These are phyloP conservation scores for Parauchenoglanis punctatus DNA, from an alignment of 2,797 vertebrate genomes.

Conservation along the genomic window DNA sequence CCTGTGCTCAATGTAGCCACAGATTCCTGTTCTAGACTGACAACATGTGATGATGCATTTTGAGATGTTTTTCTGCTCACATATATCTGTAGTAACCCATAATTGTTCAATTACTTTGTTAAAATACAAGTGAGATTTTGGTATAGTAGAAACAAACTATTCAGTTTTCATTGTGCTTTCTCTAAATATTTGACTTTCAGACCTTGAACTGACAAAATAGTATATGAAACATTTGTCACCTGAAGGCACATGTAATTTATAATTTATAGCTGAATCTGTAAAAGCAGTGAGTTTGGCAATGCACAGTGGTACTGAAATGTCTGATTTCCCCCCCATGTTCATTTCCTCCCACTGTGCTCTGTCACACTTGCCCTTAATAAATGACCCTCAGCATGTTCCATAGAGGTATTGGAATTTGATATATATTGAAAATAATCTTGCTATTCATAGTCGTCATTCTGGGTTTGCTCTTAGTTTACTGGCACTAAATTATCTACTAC, in stretches of 20 bases:
- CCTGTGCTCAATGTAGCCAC: background rate
- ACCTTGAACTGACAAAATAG: background rate
- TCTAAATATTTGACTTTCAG: background rate
- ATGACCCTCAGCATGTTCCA: background rate
- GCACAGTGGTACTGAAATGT: background rate
- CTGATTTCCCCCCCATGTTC: constrained; percentile 2
- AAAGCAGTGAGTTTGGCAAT: background rate
- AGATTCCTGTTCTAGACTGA: background rate
- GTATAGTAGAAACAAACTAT: background rate
- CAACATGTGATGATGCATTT: background rate
- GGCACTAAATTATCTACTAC: background rate
- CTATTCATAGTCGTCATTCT: background rate
- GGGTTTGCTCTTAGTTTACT: background rate
- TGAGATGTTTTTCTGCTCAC: background rate
- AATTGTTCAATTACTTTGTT: background rate
- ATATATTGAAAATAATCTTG: background rate
- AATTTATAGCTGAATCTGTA: constrained; percentile 5
- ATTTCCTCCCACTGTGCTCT: constrained; percentile 15
- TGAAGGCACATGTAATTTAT: background rate
- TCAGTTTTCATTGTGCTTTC: background rate
- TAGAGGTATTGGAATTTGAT: background rate
- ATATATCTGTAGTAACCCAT: background rate
- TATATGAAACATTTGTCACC: background rate
- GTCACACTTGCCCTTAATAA: constrained; percentile 36
- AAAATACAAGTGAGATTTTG: background rate